Evolutionary conservation across 2,113 vertebrate species (phyloP).

Genomic region (Alces alces): DNA sequence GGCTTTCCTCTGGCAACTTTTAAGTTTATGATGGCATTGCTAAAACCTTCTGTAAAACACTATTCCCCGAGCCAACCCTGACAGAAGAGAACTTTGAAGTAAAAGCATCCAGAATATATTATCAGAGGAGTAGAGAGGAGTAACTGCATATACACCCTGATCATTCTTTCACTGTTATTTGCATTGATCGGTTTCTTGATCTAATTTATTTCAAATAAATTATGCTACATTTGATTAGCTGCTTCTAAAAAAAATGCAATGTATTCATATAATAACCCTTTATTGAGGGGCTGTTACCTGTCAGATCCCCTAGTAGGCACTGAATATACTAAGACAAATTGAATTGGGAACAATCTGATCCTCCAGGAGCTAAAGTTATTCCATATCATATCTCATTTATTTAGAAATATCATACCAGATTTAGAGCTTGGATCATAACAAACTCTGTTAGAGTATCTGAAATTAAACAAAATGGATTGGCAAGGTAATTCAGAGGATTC

Average conservation of each 20-base stretch:
- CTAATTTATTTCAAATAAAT: conserved; percentile 7
- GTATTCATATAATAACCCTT: neutral
- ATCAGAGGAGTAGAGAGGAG: neutral
- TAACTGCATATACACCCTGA: neutral
- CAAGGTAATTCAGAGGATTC: neutral
- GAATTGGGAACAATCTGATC: neutral
- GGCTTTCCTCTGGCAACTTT: neutral
- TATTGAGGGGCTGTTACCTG: neutral
- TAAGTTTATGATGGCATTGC: neutral
- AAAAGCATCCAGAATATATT: neutral
- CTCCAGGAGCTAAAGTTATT: neutral
- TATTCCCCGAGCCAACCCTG: neutral
- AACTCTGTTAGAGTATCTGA: neutral
- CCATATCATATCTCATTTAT: neutral
- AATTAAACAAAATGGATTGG: neutral
- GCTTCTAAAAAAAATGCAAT: neutral
- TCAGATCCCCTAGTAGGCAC: neutral
- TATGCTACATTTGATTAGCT: neutral
- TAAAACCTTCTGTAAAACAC: neutral
- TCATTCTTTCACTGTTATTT: neutral
- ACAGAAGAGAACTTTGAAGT: neutral
- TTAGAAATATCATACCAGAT: neutral
- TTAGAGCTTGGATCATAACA: neutral
- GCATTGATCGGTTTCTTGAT: neutral
- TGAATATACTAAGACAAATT: neutral